Evolutionary conservation across 2,888 invertebrate species (phyloP).

Genomic region (Allygus modestus): DNA sequence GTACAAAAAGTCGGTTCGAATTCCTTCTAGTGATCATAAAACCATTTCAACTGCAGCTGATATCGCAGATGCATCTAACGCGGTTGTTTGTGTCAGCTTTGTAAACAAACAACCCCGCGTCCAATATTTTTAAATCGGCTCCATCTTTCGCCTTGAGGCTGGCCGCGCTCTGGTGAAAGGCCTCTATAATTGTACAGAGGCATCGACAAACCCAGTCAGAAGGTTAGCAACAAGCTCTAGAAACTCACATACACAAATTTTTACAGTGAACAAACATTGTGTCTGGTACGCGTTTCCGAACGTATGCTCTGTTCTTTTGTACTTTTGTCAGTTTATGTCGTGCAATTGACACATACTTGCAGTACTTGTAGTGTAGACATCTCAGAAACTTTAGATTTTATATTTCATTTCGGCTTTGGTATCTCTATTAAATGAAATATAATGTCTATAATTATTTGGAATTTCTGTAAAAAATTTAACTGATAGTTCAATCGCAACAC

Average conservation of each 20-base stretch:
- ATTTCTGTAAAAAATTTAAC: no score
- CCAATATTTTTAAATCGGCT: not conserved
- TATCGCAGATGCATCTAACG: not conserved
- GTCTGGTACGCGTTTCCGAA: not conserved
- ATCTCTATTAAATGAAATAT: no score
- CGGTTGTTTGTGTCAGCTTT: conserved; percentile 20
- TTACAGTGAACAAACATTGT: not conserved
- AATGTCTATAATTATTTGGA: no score
- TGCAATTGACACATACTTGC: no score
- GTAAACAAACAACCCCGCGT: not conserved
- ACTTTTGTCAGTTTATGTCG: not conserved
- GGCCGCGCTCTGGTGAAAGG: not conserved
- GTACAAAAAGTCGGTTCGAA: not conserved
- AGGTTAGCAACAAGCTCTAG: not conserved
- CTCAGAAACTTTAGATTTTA: no score
- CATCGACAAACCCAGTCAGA: not conserved
- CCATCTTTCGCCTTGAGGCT: not conserved
- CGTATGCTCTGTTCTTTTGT: not conserved
- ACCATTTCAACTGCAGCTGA: not conserved
- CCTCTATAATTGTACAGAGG: not conserved
- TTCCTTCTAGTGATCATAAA: not conserved
- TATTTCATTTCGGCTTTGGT: no score
- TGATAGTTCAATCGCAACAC: no score
- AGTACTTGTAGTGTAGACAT: not conserved
- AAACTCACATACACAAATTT: not conserved